phyloP scores from a whole-genome alignment of 2,797 vertebrate genomes.

The Micromesistius poutassou region DNA sequence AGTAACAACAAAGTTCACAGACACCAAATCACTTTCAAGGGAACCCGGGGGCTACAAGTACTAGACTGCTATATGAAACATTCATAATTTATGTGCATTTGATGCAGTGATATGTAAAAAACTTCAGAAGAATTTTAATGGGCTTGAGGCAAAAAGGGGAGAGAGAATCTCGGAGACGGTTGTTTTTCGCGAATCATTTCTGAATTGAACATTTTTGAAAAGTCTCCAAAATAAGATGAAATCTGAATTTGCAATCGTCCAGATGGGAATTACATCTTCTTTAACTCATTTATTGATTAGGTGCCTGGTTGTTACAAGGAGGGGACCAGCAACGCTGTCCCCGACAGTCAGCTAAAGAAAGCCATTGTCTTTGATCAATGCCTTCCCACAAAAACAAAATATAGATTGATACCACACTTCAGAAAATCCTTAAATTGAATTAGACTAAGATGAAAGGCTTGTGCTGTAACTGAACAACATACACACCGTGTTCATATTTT shows the following conservation, averaged over 20 bases:
- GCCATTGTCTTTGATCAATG: conserved; percentile 80
- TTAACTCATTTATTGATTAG: conserved; percentile 74
- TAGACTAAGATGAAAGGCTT: conserved; percentile 68
- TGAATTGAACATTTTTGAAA: conserved; percentile 54
- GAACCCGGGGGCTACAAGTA: conserved; percentile 77
- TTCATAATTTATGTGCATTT: conserved; percentile 85
- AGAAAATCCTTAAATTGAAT: conserved; percentile 74
- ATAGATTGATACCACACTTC: conserved; percentile 79
- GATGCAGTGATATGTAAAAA: conserved; percentile 81
- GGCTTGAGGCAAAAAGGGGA: conserved; percentile 63
- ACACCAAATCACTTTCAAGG: conserved; percentile 77
- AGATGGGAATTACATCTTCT: conserved; percentile 72
- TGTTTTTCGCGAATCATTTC: conserved; percentile 60
- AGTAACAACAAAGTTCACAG: conserved; percentile 79
- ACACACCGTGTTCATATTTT: conserved; percentile 56
- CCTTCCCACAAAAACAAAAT: conserved; percentile 72
- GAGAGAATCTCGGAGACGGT: conserved; percentile 66
- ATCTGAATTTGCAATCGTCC: conserved; percentile 46
- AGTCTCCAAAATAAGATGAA: conserved; percentile 55
- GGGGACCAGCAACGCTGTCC: conserved; percentile 64
- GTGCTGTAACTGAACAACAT: conserved; percentile 55
- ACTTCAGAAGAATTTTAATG: conserved; percentile 83
- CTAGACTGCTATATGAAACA: conserved; percentile 77
- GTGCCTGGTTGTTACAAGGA: conserved; percentile 63
- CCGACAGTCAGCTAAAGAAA: conserved; percentile 73